phyloP scores from a whole-genome alignment of 1,140 invertebrate genomes.

The Sycophila sp. region DNA sequence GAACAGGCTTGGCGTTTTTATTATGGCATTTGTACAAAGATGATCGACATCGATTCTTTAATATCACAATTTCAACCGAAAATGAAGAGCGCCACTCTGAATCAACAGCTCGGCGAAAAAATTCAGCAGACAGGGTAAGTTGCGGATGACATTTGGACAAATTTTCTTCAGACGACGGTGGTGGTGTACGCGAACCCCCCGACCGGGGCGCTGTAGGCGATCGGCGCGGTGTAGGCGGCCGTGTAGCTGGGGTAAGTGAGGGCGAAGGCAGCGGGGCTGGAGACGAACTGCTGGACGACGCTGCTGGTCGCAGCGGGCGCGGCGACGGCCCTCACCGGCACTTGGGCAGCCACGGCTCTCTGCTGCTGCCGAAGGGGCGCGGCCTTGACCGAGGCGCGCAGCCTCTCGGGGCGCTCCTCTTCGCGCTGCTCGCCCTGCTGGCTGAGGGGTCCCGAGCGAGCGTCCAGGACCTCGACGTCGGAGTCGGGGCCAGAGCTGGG shows the following conservation, averaged over 20 bases:
- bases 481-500: slow-evolving; percentile 57
- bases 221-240: slow-evolving; percentile 50
- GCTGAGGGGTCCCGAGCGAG: slow-evolving; percentile 49
- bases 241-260: slow-evolving; percentile 54
- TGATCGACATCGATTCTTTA: too few relatives aligned
- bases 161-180: slow-evolving; percentile 49
- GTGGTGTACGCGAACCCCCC: slow-evolving; percentile 52
- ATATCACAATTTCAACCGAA: too few relatives aligned
- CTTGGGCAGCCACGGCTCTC: too few relatives aligned
- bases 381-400: too few relatives aligned
- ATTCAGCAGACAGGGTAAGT: too few relatives aligned
- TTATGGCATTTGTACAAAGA: slow-evolving; percentile 13
- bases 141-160: too few relatives aligned
- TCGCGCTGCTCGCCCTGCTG: slow-evolving; percentile 31
- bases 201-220: slow-evolving; percentile 49
- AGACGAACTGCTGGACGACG: slow-evolving; percentile 37
- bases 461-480: slow-evolving; percentile 61
- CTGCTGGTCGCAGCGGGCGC: slow-evolving; percentile 20
- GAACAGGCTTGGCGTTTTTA: slow-evolving; percentile 9
- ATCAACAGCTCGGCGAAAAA: too few relatives aligned
- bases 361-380: slow-evolving; percentile 6
- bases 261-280: slow-evolving; percentile 41
- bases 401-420: neutral
- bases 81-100: too few relatives aligned
- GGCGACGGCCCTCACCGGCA: slow-evolving; percentile 32